Evolutionary conservation across 2,888 invertebrate genomes (phyloP), one percentile per base, ranked within the genome.

Genomic region (Lasiommata megera): DNA sequence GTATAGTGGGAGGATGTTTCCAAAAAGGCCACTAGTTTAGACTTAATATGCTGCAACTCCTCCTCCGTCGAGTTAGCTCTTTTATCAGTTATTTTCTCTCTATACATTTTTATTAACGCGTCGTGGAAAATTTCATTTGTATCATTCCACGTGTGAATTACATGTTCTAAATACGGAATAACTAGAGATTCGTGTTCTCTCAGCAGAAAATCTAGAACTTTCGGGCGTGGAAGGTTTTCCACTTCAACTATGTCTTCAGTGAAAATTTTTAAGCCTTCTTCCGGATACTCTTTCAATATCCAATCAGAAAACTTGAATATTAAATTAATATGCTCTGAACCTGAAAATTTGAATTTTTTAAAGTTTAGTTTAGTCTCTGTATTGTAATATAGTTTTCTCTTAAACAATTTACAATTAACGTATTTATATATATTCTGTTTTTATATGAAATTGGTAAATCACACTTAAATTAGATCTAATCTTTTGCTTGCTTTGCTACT

Each of bases 281-380:
- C 95, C 0, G 98, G 96, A 77, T 96, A 92, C 67, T 95, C 94
- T 58, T 93, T 93, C 40, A 99, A 85, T 50, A 99, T 96, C 97
- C 98, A 98, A 65, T 96, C 95, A 16, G 98, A 94, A 89, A 97
- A 99, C 77, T 99, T 96, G 73, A 99, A 94, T 73, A 99, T 98
- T 61, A 99, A 85, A 62, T 96, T 95, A 67, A 97, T 92, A 72
- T 98, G 93, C 23, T 95, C 95, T 7, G 92, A 82, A 36, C 96
- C 94, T 94, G 78, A 9, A 78, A 74, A 48, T 6, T 12, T 9
- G 12, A 46, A n/a, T n/a, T n/a, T n/a, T n/a, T n/a, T 23, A 23
- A 23, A 23, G 2, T 5, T 2, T 23, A 23, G 23, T 23, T 34
- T 36, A 11, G 29, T 17, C 3, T 41, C n/a, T n/a, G n/a, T n/a